Evolutionary conservation across 2,888 invertebrate genomes (phyloP).

Genomic region (Nematopogon swammerdamellus): DNA sequence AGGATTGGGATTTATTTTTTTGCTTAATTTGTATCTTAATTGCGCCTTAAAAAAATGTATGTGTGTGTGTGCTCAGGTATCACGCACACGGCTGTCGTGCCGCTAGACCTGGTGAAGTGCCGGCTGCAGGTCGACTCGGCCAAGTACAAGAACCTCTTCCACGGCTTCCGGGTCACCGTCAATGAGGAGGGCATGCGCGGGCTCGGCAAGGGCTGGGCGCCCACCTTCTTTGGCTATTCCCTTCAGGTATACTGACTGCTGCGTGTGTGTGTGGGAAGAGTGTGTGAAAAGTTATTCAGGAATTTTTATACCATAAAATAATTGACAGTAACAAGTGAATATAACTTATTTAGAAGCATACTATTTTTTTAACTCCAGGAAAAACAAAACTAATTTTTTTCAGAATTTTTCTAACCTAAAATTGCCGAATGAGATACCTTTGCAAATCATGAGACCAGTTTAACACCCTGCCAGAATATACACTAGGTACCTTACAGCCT

Average conservation of each 20-base stretch:
- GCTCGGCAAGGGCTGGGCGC: conserved; percentile 94
- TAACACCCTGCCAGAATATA: too few species aligned
- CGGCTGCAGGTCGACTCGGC: conserved; percentile 89
- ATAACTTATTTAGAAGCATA: not conserved
- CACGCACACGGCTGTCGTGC: conserved; percentile 91
- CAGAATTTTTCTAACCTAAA: too few species aligned
- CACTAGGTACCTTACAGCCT: too few species aligned
- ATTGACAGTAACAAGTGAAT: not conserved
- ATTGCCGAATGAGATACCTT: too few species aligned
- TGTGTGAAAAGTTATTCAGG: not conserved
- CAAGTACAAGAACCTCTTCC: conserved; percentile 87
- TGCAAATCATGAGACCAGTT: too few species aligned
- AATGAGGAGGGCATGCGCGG: conserved; percentile 84
- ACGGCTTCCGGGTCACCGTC: conserved; percentile 81
- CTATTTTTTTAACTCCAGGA: too few species aligned
- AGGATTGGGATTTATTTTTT: too few species aligned
- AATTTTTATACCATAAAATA: not conserved
- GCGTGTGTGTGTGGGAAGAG: not conserved
- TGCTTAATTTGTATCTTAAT: too few species aligned
- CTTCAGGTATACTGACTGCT: conserved; percentile 55
- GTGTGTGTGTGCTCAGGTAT: too few species aligned
- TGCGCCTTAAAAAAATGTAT: too few species aligned
- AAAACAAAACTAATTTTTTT: too few species aligned
- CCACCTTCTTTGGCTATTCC: conserved; percentile 95
- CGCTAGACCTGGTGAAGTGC: conserved; percentile 94